These are phyloP conservation scores for Acrobasis repandana DNA, from an alignment of 2,888 invertebrate genomes.

Conservation along the genomic window DNA sequence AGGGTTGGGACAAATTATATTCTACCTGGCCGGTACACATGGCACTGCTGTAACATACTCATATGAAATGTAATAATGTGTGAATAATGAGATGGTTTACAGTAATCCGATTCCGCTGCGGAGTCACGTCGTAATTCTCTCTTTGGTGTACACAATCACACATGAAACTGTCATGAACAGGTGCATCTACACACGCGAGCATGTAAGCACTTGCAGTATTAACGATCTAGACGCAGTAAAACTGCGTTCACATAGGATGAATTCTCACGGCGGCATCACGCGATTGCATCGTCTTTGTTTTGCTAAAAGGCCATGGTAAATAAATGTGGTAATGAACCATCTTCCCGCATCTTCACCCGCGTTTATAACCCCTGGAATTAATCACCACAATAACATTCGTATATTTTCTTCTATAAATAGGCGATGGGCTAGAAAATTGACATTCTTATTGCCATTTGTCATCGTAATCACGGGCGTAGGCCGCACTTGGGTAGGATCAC, in stretches of 20 bases:
- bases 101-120: neutral
- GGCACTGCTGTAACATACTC: too few relatives aligned
- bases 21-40: too few relatives aligned
- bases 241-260: constrained; percentile 3
- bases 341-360: neutral
- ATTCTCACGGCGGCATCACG: constrained; percentile 6
- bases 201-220: neutral
- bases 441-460: too few relatives aligned
- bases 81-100: neutral
- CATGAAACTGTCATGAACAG: constrained; percentile 1
- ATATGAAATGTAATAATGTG: too few relatives aligned
- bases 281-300: neutral
- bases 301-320: constrained; percentile 2
- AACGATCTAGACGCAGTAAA: constrained; percentile 9
- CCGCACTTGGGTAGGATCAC: too few relatives aligned
- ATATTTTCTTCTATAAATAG: too few relatives aligned
- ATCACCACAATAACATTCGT: too few relatives aligned
- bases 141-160: neutral
- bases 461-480: too few relatives aligned
- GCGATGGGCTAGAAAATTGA: too few relatives aligned
- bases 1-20: too few relatives aligned
- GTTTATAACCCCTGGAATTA: too few relatives aligned
- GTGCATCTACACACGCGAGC: neutral
- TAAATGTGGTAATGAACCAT: neutral
- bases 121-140: neutral